Conservation (phyloP, 2,888 invertebrate species). For the Polietes domitor region DNA sequence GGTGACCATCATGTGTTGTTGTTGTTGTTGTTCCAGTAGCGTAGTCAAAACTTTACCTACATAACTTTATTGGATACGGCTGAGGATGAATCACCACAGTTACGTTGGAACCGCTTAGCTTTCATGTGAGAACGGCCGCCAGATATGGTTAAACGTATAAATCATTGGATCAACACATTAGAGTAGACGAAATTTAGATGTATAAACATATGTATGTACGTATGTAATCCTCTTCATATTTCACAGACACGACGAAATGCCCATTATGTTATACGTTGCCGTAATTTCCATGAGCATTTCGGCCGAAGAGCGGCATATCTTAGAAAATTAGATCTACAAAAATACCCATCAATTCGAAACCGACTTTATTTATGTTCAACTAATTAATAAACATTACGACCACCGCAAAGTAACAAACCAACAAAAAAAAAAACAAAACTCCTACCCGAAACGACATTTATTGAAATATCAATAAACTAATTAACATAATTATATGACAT, state of each 20-base stretch:
- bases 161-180: neutral
- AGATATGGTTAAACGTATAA: neutral
- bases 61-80: too few species aligned
- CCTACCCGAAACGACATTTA: neutral
- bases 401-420: neutral
- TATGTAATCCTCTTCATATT: too few species aligned
- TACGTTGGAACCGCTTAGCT: neutral
- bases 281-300: neutral
- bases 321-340: neutral
- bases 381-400: slow-evolving; percentile 1
- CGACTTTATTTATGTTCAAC: neutral
- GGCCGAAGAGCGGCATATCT: neutral
- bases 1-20: too few species aligned
- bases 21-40: too few species aligned
- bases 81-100: neutral
- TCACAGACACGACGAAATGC: neutral
- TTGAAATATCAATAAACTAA: neutral
- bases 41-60: too few species aligned
- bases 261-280: neutral
- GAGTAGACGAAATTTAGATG: too few species aligned
- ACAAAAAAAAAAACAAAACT: neutral
- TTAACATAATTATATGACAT: slow-evolving; percentile 10
- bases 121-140: neutral
- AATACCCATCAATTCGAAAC: neutral
- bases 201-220: neutral